Evolutionary conservation across 2,888 invertebrate species (phyloP).

Genomic region (Hartigia nigra): DNA sequence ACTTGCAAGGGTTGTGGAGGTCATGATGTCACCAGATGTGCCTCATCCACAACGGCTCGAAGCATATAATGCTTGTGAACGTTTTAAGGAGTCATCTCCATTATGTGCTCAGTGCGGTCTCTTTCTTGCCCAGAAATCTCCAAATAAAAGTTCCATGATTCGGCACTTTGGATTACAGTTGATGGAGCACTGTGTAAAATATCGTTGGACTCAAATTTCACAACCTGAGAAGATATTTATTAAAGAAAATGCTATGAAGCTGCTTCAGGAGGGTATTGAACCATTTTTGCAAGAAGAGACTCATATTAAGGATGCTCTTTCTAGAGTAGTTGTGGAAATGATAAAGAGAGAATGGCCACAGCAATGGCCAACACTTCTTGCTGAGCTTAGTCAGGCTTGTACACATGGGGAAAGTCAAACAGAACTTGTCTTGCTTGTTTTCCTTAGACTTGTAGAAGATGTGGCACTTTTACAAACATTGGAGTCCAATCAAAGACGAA

Average conservation of each 20-base stretch:
- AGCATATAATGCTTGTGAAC: constrained; percentile 87
- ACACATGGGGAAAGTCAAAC: constrained; percentile 87
- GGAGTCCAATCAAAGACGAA: constrained; percentile 87
- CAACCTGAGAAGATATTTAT: constrained; percentile 90
- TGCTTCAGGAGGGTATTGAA: constrained; percentile 80
- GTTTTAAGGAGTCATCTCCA: constrained; percentile 87
- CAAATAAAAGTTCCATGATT: constrained; percentile 80
- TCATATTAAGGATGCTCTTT: constrained; percentile 86
- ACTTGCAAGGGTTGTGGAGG: constrained; percentile 82
- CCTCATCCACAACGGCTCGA: constrained; percentile 81
- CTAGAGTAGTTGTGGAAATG: constrained; percentile 95
- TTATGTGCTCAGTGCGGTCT: constrained; percentile 89
- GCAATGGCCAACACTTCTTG: constrained; percentile 89
- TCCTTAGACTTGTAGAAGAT: constrained; percentile 92
- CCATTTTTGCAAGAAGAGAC: constrained; percentile 76
- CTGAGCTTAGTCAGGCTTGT: constrained; percentile 86
- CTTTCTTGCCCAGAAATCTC: constrained; percentile 77
- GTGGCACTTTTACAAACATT: constrained; percentile 90
- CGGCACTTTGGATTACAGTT: constrained; percentile 93
- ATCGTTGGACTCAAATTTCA: constrained; percentile 90
- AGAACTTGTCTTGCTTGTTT: constrained; percentile 89
- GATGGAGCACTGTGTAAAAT: constrained; percentile 93
- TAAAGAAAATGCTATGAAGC: constrained; percentile 91
- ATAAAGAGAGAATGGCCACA: constrained; percentile 98
- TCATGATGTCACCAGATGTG: constrained; percentile 84